Conservation (phyloP, 2,797 vertebrate genomes). For the Phaenicophaeus curvirostris region DNA sequence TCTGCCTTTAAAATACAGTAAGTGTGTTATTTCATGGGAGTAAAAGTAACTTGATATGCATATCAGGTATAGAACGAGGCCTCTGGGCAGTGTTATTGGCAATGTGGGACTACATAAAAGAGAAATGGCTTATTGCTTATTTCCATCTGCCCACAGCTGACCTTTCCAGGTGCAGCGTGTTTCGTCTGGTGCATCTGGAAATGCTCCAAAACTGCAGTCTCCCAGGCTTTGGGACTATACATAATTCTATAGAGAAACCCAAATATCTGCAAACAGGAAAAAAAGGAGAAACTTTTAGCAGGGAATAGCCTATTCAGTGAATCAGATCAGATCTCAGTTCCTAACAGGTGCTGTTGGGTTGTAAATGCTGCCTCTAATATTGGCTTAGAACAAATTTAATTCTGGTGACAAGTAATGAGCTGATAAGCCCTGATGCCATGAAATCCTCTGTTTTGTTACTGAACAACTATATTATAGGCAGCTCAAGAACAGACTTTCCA, state of each 20-base stretch:
- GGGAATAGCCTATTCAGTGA: neutral
- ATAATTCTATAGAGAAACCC: neutral
- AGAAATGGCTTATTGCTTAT: neutral
- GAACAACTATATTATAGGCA: neutral
- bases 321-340: neutral
- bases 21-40: neutral
- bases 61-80: neutral
- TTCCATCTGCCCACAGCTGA: constrained; percentile 35
- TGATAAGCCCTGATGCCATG: neutral
- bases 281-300: neutral
- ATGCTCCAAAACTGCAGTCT: neutral
- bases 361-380: neutral
- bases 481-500: neutral
- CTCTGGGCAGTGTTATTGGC: neutral
- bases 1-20: neutral
- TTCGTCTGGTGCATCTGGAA: constrained; percentile 23
- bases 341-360: neutral
- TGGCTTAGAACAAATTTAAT: neutral
- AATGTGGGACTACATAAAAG: neutral
- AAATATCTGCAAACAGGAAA: neutral
- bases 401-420: neutral
- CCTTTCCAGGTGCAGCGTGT: neutral
- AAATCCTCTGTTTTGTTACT: neutral
- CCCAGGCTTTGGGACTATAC: neutral
- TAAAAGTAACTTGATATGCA: neutral